Evolutionary conservation across 1,140 invertebrate species (phyloP), one percentile per base, ranked within the genome.

Genomic region (Drosophila burlai): DNA sequence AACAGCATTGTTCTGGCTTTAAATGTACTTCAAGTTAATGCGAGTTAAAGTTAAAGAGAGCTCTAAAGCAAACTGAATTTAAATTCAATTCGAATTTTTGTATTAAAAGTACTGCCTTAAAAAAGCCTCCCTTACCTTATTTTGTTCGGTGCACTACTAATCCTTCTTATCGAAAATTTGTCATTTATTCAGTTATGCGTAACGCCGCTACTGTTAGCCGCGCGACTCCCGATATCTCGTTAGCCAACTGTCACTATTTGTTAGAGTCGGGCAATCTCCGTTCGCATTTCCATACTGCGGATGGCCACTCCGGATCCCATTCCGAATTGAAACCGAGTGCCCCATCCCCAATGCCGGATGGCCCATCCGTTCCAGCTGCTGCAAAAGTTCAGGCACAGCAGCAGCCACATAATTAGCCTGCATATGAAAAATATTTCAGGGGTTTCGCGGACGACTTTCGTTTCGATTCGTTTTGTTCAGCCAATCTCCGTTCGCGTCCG

Each of bases 191-290:
- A 73, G 45, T 50, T 73, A 73, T 74, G 67, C 67, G 71, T 82
- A 80, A 57, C 55, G 42, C 72, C 73, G 55, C 49, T 68, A 15
- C 49, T 31, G 63, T 67, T 67, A 55, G 62, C 52, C 61, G 60
- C 58, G 43, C 60, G 58, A 40, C 76, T 67, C n/a, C 43, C 52
- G 66, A 68, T 89, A 85, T 89, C 81, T 90, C 85, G 67, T 90
- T 90, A 85, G 81, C 71, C 86, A 90, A 90, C 85, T 90, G 85
- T 90, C 85, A 90, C 67, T 50, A 90, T 90, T 90, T 73, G 81
- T 90, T 90, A 82, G 76, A 72, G 43, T 43, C 40, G 46, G 31
- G 38, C 61, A 78, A 67, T 66, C 43, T 59, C 74, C 74, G 74
- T 77, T 71, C 29, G 42, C 40, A 49, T 50, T 79, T 61, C 34